Conservation (phyloP, 2,113 vertebrate species). For the Apus apus region DNA sequence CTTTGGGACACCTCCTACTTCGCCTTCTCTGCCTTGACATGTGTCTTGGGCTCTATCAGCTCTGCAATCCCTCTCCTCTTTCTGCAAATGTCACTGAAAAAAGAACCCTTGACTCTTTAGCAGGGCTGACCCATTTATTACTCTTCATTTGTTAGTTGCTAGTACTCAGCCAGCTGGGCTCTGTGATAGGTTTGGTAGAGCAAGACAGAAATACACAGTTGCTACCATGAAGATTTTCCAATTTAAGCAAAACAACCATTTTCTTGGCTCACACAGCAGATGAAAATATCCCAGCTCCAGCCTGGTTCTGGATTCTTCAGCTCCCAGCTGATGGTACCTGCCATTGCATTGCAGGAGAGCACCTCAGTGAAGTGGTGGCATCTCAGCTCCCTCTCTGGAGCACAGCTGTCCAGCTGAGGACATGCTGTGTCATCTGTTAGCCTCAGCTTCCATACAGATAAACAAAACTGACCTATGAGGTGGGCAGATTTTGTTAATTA, state of each 20-base stretch:
- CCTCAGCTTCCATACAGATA: neutral
- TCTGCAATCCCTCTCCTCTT: neutral
- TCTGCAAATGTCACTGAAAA: neutral
- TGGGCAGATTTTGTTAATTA: neutral
- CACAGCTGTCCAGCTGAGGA: neutral
- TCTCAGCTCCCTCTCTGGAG: neutral
- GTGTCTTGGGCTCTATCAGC: neutral
- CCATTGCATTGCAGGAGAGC: rapidly evolving
- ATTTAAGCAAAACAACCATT: neutral
- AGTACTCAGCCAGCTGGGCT: neutral
- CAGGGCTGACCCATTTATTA: neutral
- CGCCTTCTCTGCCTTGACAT: neutral
- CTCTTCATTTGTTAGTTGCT: neutral
- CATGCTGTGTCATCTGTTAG: neutral
- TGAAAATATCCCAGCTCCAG: neutral
- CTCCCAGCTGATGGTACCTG: neutral
- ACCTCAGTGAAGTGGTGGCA: rapidly evolving
- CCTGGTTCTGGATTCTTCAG: neutral
- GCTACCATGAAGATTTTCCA: neutral
- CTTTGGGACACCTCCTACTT: neutral
- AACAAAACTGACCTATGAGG: neutral
- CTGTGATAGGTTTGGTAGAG: too few relatives aligned
- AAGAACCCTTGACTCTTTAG: neutral
- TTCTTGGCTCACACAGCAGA: neutral
- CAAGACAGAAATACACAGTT: neutral